Conservation (phyloP, 2,113 vertebrate genomes). For the Halcyon malimbica region DNA sequence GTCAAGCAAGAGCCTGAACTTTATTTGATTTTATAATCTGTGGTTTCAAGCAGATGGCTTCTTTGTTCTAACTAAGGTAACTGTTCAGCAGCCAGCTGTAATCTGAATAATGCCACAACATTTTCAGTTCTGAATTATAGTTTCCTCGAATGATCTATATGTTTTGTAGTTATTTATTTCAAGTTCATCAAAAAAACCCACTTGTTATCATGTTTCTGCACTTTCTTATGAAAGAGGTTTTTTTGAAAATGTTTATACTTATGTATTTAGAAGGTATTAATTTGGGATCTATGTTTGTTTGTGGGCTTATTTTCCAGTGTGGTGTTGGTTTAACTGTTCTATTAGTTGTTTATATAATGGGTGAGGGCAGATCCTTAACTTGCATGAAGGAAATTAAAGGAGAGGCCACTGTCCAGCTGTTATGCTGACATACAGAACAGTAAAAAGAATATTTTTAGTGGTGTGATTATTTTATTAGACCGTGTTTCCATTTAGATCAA, state of each 20-base stretch:
- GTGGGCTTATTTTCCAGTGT: not conserved
- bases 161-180: constrained; percentile 9
- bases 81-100: not conserved
- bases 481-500: not conserved
- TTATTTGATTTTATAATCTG: not conserved
- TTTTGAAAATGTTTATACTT: not conserved
- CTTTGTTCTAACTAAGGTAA: not conserved
- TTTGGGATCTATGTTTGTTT: not conserved
- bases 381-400: not conserved
- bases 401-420: not conserved
- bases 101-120: not conserved
- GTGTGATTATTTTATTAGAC: not conserved
- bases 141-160: not conserved
- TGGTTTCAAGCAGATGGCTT: not conserved
- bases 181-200: not conserved
- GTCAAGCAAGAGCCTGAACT: not conserved
- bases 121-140: not conserved
- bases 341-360: not conserved
- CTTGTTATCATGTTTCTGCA: not conserved
- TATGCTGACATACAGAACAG: not conserved
- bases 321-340: not conserved
- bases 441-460: not conserved
- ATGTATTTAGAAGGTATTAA: not conserved
- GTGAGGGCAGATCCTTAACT: not conserved
- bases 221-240: not conserved